phyloP scores from a whole-genome alignment of 2,113 vertebrate genomes.

The Gallinago media region DNA sequence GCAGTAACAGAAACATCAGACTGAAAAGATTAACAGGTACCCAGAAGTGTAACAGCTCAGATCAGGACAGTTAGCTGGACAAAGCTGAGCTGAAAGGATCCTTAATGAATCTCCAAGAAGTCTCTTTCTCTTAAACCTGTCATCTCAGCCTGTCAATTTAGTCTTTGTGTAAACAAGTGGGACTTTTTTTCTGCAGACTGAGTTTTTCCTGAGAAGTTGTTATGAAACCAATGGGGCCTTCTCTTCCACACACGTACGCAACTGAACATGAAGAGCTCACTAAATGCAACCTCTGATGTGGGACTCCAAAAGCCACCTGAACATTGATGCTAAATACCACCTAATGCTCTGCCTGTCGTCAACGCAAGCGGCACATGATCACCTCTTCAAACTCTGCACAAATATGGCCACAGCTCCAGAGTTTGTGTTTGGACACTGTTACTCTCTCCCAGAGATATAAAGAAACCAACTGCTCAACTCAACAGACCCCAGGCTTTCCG shows the following conservation, averaged over 20 bases:
- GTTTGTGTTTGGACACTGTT: not conserved
- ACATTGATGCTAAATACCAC: not conserved
- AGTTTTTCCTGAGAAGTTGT: not conserved
- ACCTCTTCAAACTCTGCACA: not conserved
- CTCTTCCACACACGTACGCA: accelerated
- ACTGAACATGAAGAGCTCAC: not conserved
- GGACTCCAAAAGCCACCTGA: not conserved
- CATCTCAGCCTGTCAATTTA: not conserved
- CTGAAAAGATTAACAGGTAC: not conserved
- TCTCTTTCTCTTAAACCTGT: not conserved
- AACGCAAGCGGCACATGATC: accelerated
- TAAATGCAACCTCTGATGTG: not conserved
- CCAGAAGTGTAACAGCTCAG: not conserved
- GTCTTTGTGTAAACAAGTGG: not conserved
- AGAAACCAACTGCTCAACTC: not conserved
- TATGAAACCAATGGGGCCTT: accelerated
- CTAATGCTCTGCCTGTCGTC: not conserved
- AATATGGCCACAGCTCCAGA: accelerated
- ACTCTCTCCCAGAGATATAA: not conserved
- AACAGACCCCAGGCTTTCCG: not conserved
- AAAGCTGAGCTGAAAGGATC: not conserved
- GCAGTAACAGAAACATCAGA: not conserved
- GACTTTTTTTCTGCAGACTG: not conserved
- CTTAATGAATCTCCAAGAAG: not conserved
- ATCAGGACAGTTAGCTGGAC: accelerated